phyloP scores from a whole-genome alignment of 2,113 vertebrate species.

The Pseudorasbora parva region DNA sequence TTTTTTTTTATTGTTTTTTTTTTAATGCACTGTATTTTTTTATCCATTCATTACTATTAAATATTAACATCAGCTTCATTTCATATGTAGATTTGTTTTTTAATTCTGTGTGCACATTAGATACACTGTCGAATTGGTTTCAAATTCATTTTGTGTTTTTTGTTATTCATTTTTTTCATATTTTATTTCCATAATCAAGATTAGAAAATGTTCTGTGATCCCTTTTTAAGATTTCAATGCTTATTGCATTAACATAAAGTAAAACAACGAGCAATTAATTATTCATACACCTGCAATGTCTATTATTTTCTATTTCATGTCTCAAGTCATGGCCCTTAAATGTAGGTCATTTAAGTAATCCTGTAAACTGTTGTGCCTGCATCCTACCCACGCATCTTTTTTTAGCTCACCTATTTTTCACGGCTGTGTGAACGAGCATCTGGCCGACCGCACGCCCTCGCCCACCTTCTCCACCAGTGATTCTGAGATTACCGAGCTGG shows the following conservation, averaged over 20 bases:
- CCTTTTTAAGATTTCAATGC: not conserved
- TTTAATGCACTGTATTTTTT: conserved; percentile 32
- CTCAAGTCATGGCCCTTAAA: not conserved
- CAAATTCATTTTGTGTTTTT: not conserved
- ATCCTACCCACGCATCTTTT: conserved; percentile 71
- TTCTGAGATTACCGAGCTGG: conserved; percentile 98
- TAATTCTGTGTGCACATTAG: not conserved
- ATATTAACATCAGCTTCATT: conserved; percentile 9
- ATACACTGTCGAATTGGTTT: not conserved
- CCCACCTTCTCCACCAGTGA: conserved; percentile 98
- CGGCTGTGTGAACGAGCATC: conserved; percentile 96
- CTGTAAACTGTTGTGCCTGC: conserved; percentile 18
- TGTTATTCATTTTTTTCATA: not conserved
- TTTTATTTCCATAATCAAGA: not conserved
- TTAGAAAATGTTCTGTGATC: not conserved
- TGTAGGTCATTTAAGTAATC: conserved; percentile 15
- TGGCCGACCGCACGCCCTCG: conserved; percentile 97
- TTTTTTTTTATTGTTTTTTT: conserved; percentile 26
- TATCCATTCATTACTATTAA: not conserved
- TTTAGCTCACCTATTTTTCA: conserved; percentile 98
- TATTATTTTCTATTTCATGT: not conserved
- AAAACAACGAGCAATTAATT: not conserved
- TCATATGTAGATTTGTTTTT: conserved; percentile 11
- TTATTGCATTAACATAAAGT: not conserved
- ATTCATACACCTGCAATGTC: not conserved